Conservation (phyloP, 1,140 invertebrate genomes). For the Drosophila tropicalis region DNA sequence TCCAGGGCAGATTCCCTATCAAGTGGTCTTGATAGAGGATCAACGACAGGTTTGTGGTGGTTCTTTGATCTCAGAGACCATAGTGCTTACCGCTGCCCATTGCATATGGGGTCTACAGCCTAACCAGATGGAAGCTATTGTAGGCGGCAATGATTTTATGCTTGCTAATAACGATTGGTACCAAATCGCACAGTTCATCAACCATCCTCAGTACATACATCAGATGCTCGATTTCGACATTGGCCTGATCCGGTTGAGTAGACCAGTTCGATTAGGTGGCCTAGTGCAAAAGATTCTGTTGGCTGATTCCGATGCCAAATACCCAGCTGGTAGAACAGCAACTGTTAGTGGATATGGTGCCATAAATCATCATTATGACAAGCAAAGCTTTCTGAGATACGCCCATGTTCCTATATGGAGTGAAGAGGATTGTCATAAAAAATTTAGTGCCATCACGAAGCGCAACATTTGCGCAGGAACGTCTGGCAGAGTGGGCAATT, state of each 20-base stretch:
- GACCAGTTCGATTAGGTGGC: constrained; percentile 56
- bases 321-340: constrained; percentile 70
- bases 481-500: constrained; percentile 74
- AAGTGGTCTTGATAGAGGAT: no score
- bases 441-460: constrained; percentile 72
- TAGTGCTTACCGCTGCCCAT: constrained; percentile 88
- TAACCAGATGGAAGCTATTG: constrained; percentile 61
- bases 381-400: constrained; percentile 56
- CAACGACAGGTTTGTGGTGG: constrained; percentile 86
- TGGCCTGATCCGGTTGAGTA: constrained; percentile 69
- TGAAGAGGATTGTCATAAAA: constrained; percentile 69
- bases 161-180: constrained; percentile 56
- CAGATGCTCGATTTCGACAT: constrained; percentile 77
- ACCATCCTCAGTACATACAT: constrained; percentile 77
- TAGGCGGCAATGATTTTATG: constrained; percentile 68
- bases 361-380: constrained; percentile 74
- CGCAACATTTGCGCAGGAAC: constrained; percentile 84
- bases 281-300: constrained; percentile 62
- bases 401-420: constrained; percentile 77
- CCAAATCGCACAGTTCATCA: constrained; percentile 65
- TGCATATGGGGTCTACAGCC: constrained; percentile 83
- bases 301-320: constrained; percentile 60
- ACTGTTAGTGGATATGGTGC: constrained; percentile 79
- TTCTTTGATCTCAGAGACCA: constrained; percentile 85
- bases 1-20: no score